Conservation (phyloP, 1,140 invertebrate species). For the Globodera rostochiensis region DNA sequence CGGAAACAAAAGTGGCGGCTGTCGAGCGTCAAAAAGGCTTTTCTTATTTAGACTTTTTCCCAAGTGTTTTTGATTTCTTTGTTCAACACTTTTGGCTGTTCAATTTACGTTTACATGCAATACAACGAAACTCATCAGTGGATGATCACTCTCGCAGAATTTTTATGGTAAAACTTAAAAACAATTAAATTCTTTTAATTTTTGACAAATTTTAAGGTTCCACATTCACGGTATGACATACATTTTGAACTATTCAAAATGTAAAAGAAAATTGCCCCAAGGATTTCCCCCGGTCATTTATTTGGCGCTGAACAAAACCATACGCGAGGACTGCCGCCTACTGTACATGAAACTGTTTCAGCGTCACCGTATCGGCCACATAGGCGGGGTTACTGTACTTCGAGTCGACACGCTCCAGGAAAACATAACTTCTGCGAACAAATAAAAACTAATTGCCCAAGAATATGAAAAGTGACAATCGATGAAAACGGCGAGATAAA, state of each 20-base stretch:
- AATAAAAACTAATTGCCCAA: too few species aligned
- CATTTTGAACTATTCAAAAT: too few species aligned
- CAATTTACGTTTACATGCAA: conserved; percentile 11
- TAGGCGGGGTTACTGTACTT: too few species aligned
- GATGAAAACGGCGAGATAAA: too few species aligned
- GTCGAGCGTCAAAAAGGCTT: neutral
- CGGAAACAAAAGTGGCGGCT: too few species aligned
- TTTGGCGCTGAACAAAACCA: conserved; percentile 6
- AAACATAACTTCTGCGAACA: too few species aligned
- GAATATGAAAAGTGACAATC: too few species aligned
- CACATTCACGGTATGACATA: conserved; percentile 15
- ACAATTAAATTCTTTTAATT: neutral
- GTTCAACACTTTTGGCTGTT: conserved; percentile 9
- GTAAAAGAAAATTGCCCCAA: too few species aligned
- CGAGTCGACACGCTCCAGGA: too few species aligned
- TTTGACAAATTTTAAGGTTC: conserved; percentile 3
- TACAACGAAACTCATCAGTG: neutral
- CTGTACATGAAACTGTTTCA: too few species aligned
- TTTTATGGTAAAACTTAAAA: conserved; percentile 2
- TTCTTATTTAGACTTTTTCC: neutral
- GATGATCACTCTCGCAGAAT: conserved; percentile 18
- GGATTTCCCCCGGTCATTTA: neutral
- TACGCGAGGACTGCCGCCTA: neutral
- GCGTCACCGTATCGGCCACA: too few species aligned
- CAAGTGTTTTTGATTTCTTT: conserved; percentile 18